phyloP scores from a whole-genome alignment of 2,113 vertebrate genomes.

The Chauna torquata region DNA sequence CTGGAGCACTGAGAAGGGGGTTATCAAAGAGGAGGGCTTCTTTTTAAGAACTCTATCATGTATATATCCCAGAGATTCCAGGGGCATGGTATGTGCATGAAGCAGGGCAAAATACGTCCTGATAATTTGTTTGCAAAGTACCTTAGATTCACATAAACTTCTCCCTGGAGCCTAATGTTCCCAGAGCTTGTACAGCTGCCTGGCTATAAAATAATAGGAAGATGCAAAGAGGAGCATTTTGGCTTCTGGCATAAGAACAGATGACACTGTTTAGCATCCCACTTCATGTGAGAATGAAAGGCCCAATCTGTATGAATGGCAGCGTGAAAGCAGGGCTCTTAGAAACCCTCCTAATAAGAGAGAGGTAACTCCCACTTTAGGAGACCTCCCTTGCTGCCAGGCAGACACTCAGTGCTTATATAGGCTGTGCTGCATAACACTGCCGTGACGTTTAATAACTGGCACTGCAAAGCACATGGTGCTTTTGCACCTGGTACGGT shows the following conservation, averaged over 20 bases:
- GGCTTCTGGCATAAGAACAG: not conserved
- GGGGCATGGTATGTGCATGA: not conserved
- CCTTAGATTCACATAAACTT: not conserved
- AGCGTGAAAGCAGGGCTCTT: not conserved
- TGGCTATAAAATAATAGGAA: not conserved
- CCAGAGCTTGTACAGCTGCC: not conserved
- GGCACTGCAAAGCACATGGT: not conserved
- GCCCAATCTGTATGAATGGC: not conserved
- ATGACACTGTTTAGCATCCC: not conserved
- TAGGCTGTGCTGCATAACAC: not conserved
- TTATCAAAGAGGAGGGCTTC: not conserved
- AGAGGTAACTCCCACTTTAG: not conserved
- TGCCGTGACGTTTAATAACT: not conserved
- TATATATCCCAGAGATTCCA: not conserved
- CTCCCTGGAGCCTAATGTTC: slow-evolving; percentile 30
- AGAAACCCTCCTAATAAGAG: not conserved
- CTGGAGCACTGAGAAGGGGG: not conserved
- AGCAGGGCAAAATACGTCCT: not conserved
- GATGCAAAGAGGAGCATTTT: not conserved
- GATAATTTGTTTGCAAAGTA: not conserved
- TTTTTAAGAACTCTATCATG: not conserved
- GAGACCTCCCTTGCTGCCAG: not conserved
- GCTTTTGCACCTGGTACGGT: not conserved
- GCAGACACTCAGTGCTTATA: not conserved
- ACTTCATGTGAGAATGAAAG: not conserved